A percentile compares a stretch with the other conserved stretches of the same genome.
These are phyloP conservation scores for Myodes glareolus DNA, from an alignment of 2,113 vertebrate species.

Conservation along the genomic window DNA sequence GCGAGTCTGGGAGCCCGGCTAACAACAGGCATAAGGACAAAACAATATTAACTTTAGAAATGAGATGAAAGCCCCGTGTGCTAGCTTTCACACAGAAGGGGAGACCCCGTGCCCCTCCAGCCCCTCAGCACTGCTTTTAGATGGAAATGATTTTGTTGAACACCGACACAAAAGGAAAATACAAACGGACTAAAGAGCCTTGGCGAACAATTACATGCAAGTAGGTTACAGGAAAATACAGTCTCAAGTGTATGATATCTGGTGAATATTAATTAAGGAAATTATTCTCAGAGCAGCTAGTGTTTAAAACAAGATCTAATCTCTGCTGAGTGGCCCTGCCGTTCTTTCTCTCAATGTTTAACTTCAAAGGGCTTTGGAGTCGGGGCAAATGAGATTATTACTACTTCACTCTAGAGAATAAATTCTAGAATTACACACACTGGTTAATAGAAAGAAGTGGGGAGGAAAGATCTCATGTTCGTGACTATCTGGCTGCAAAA, in stretches of 20 bases:
- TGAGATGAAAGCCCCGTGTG: conserved; percentile 75
- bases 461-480: conserved; percentile 3
- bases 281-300: conserved; percentile 82
- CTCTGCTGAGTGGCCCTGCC: conserved; percentile 77
- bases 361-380: conserved; percentile 81
- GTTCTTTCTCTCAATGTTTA: conserved; percentile 73
- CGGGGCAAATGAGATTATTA: conserved; percentile 79
- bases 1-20: conserved; percentile 20
- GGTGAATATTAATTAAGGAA: conserved; percentile 84
- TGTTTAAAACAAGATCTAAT: conserved; percentile 84
- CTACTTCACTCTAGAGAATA: conserved; percentile 69
- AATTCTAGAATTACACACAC: conserved; percentile 70
- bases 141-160: conserved; percentile 78
- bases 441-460: conserved; percentile 62
- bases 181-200: conserved; percentile 54
- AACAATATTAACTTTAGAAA: conserved; percentile 77
- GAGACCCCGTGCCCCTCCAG: conserved; percentile 37
- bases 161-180: conserved; percentile 72
- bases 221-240: conserved; percentile 81
- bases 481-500: conserved; percentile 34
- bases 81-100: conserved; percentile 51
- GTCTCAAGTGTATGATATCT: conserved; percentile 80
- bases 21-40: conserved; percentile 56
- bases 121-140: conserved; percentile 75
- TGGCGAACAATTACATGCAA: conserved; percentile 79